These are phyloP conservation scores for Leptobrachium leishanense DNA, from an alignment of 2,113 vertebrate species.

Conservation along the genomic window DNA sequence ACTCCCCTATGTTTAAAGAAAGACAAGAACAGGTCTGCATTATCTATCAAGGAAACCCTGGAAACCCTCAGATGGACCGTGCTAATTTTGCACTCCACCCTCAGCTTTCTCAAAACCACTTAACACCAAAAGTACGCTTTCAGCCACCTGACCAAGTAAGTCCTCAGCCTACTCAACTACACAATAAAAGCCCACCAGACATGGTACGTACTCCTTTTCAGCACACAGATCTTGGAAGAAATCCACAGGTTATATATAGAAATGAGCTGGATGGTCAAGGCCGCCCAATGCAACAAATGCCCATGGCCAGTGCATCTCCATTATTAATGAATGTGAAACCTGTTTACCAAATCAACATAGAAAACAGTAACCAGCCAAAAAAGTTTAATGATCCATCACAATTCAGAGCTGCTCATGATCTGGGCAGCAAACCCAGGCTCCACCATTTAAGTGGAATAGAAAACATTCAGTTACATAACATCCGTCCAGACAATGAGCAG, in stretches of 20 bases:
- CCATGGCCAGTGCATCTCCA: neutral
- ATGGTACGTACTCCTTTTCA: constrained; percentile 7
- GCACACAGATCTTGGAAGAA: constrained; percentile 8
- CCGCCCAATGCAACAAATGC: neutral
- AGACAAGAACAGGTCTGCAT: constrained; percentile 70
- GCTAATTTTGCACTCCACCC: constrained; percentile 9
- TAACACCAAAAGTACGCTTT: constrained; percentile 47
- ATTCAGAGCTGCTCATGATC: constrained; percentile 26
- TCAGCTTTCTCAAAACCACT: neutral
- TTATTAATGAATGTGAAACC: constrained; percentile 57
- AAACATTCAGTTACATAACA: neutral
- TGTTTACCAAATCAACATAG: constrained; percentile 67
- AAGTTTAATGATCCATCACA: constrained; percentile 41
- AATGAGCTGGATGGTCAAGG: constrained; percentile 17
- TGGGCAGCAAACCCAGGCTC: constrained; percentile 16
- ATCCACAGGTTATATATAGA: constrained; percentile 27
- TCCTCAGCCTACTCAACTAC: constrained; percentile 21
- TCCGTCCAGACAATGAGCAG: constrained; percentile 28
- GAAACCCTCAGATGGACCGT: constrained; percentile 50
- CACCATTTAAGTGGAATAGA: neutral
- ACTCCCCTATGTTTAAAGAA: constrained; percentile 54
- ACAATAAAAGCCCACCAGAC: constrained; percentile 24
- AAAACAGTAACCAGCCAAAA: constrained; percentile 53
- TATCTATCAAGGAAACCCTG: constrained; percentile 57
- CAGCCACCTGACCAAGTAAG: constrained; percentile 55